Conservation (phyloP, 2,113 vertebrate genomes). For the Oncorhynchus nerka region DNA sequence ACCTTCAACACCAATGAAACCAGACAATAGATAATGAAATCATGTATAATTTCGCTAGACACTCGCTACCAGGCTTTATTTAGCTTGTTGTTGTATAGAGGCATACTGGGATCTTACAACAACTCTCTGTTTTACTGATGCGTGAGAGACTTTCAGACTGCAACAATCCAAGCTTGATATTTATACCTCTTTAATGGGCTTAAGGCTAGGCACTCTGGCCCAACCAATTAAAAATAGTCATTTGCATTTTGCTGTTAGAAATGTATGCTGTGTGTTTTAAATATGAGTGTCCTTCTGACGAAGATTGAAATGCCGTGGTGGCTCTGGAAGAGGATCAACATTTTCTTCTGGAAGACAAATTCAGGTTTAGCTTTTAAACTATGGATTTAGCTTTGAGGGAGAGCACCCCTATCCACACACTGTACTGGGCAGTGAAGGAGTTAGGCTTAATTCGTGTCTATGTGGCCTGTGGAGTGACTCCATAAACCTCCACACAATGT, state of each 20-base stretch:
- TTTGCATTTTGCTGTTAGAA: constrained; percentile 1
- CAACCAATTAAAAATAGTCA: not conserved
- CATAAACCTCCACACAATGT: not conserved
- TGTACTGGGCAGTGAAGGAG: not conserved
- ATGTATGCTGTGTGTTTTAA: not conserved
- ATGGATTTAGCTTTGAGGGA: not conserved
- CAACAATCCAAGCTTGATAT: constrained; percentile 12
- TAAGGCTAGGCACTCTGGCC: not conserved
- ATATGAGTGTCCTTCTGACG: not conserved
- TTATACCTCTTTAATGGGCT: constrained; percentile 2
- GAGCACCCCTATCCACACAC: not conserved
- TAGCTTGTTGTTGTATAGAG: too few species aligned
- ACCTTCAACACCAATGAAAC: constrained; percentile 49
- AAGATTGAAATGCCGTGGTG: not conserved
- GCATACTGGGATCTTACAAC: constrained; percentile 2
- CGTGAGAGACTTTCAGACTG: not conserved
- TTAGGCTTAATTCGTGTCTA: constrained; percentile 34
- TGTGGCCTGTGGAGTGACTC: not conserved
- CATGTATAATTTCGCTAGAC: too few species aligned
- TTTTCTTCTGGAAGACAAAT: not conserved
- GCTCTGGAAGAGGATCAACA: not conserved
- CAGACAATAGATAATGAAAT: constrained; percentile 45
- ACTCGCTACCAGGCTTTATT: too few species aligned
- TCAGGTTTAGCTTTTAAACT: not conserved
- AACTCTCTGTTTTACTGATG: constrained; percentile 30